phyloP scores from a whole-genome alignment of 2,888 invertebrate species.

The Chelonus formosanus region DNA sequence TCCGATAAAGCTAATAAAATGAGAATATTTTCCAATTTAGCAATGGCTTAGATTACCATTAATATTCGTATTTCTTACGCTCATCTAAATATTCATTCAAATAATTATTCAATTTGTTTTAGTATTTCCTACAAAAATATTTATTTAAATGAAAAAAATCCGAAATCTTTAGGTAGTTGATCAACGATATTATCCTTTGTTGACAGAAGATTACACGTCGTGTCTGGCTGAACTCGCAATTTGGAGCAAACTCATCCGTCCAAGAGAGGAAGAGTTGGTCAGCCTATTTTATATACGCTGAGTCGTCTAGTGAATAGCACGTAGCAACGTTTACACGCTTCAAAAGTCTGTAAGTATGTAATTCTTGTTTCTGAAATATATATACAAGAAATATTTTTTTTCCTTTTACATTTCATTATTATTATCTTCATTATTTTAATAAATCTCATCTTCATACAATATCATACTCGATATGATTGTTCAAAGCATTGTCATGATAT shows the following conservation, averaged over 20 bases:
- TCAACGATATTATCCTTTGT: slow-evolving; percentile 50
- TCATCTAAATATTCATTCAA: not conserved
- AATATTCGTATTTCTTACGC: not conserved
- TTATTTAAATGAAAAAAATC: not conserved
- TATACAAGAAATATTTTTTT: slow-evolving; percentile 13
- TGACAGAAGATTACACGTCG: slow-evolving; percentile 55
- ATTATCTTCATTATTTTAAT: no score
- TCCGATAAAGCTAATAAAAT: slow-evolving; percentile 56
- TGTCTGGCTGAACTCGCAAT: slow-evolving; percentile 53
- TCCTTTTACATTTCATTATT: no score
- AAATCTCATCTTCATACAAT: no score
- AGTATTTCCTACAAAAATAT: slow-evolving; percentile 4
- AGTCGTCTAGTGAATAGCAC: slow-evolving; percentile 57
- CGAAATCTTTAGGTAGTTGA: slow-evolving; percentile 22
- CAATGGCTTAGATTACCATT: slow-evolving; percentile 12
- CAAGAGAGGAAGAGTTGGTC: slow-evolving; percentile 47
- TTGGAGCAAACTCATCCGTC: slow-evolving; percentile 55
- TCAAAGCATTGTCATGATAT: no score
- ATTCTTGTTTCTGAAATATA: slow-evolving; percentile 45
- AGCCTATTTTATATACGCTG: slow-evolving; percentile 64
- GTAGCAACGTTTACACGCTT: slow-evolving; percentile 59
- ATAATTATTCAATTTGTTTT: not conserved
- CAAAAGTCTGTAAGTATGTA: slow-evolving; percentile 50
- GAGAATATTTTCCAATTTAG: slow-evolving; percentile 44
- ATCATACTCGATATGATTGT: no score